phyloP scores from a whole-genome alignment of 1,140 invertebrate genomes.

The Lepidurus arcticus region DNA sequence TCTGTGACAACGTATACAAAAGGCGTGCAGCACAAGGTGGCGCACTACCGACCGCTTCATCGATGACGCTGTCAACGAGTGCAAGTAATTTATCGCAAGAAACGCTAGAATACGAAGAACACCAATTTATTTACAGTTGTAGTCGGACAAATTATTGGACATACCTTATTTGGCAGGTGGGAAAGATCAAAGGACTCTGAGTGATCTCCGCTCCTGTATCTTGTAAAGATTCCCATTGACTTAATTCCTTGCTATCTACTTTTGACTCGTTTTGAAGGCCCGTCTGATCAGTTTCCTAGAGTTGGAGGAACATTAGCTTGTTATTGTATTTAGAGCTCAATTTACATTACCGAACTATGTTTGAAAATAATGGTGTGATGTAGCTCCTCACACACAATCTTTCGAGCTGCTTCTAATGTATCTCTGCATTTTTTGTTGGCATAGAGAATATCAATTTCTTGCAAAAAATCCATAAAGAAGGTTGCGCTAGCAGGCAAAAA shows the following conservation, averaged over 20 bases:
- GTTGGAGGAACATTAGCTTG: background rate
- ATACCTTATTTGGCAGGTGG: slow-evolving; percentile 60
- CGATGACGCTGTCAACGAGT: slow-evolving; percentile 62
- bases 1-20: slow-evolving; percentile 62
- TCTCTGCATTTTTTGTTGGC: slow-evolving; percentile 65
- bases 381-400: slow-evolving; percentile 73
- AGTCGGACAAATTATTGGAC: background rate
- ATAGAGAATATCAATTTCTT: slow-evolving; percentile 70
- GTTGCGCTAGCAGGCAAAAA: slow-evolving; percentile 47
- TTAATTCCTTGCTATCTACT: slow-evolving; percentile 15
- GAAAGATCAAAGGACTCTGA: slow-evolving; percentile 49
- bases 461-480: slow-evolving; percentile 58
- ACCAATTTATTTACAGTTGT: background rate
- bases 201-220: slow-evolving; percentile 32
- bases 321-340: background rate
- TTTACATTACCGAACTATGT: background rate
- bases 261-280: background rate
- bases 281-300: slow-evolving; percentile 18
- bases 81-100: slow-evolving; percentile 55
- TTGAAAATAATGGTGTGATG: slow-evolving; percentile 62
- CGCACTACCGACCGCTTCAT: slow-evolving; percentile 58
- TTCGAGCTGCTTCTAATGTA: slow-evolving; percentile 60
- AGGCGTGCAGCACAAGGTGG: slow-evolving; percentile 55
- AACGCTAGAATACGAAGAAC: slow-evolving; percentile 30
- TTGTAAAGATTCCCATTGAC: slow-evolving; percentile 33